Evolutionary conservation across 2,888 invertebrate genomes (phyloP).

Genomic region (Isotomurus palustris): DNA sequence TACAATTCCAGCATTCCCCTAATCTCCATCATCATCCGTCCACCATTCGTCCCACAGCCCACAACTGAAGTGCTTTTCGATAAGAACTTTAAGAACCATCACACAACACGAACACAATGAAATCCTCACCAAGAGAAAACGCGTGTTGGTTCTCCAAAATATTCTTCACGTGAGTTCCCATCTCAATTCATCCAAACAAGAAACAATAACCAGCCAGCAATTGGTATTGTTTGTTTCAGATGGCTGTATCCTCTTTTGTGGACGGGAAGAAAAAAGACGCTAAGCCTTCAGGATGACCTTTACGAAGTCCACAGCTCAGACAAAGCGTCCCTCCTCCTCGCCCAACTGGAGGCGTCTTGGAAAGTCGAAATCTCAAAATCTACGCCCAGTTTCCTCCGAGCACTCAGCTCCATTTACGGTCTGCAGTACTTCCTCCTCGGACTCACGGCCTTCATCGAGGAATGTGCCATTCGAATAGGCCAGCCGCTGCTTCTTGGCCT

Average conservation of each 20-base stretch:
- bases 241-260: not conserved
- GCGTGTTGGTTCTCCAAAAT: too few species aligned
- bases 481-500: conserved; percentile 32
- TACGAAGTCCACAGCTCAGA: not conserved
- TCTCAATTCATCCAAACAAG: not conserved
- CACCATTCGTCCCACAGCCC: too few species aligned
- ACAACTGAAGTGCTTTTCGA: too few species aligned
- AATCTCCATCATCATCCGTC: too few species aligned
- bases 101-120: too few species aligned
- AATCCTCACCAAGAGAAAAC: too few species aligned
- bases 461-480: conserved; percentile 21
- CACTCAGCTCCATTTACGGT: conserved; percentile 25
- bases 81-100: too few species aligned
- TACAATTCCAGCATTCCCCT: too few species aligned
- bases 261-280: not conserved
- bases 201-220: too few species aligned
- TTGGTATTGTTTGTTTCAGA: too few species aligned
- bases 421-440: conserved; percentile 3
- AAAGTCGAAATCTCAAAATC: not conserved
- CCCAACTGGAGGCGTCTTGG: not conserved
- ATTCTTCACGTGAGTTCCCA: not conserved
- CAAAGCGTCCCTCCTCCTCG: not conserved
- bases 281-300: not conserved
- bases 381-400: conserved; percentile 19
- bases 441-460: conserved; percentile 15